Conservation (phyloP, 2,113 vertebrate genomes). For the Echinops telfairi region DNA sequence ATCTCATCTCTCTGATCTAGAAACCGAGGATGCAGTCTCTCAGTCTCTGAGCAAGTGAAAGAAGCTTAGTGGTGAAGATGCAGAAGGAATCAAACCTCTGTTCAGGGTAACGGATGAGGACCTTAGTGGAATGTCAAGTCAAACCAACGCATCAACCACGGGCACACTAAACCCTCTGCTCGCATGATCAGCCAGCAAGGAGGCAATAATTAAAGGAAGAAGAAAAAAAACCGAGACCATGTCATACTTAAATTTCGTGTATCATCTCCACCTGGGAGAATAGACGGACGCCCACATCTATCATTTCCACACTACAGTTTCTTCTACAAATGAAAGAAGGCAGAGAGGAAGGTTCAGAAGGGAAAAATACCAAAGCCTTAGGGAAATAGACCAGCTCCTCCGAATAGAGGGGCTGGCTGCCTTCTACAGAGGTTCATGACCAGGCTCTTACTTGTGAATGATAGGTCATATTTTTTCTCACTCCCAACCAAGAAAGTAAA, state of each 20-base stretch:
- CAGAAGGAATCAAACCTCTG: no score
- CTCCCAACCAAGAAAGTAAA: background rate
- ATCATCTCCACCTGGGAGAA: background rate
- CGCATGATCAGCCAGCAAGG: no score
- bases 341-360: background rate
- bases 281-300: background rate
- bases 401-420: background rate
- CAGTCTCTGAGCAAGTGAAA: no score
- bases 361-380: background rate
- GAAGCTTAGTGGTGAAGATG: no score
- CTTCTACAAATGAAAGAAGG: background rate
- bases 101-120: no score
- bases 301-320: background rate
- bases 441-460: background rate
- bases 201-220: no score
- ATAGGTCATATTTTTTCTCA: conserved; percentile 66
- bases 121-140: no score
- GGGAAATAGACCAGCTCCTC: background rate
- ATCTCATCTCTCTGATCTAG: no score
- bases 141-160: no score
- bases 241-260: conserved; percentile 2
- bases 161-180: no score
- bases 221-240: background rate
- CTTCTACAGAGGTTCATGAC: conserved; percentile 37
- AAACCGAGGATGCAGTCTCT: no score